Evolutionary conservation across 1,140 invertebrate genomes (phyloP), one percentile per base, ranked within the genome.

Genomic region (Dufourea novaeangliae): DNA sequence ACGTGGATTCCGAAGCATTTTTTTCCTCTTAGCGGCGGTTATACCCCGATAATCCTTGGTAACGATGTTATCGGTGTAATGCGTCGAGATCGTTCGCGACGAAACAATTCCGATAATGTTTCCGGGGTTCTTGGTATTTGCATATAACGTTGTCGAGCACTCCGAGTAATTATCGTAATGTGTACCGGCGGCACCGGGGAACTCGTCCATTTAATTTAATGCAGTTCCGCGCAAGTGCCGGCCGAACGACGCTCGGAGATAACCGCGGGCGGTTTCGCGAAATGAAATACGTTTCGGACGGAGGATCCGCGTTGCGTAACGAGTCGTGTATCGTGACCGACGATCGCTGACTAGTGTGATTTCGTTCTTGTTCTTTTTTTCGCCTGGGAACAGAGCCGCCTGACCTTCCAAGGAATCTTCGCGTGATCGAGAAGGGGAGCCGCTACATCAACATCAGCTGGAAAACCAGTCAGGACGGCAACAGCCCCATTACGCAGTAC

Each of bases 401-500:
- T 4, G 97, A 98, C 91, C 95, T 97, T 86, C 97, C 97, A 17
- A 95, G 95, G 87, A 97, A 97, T 89, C 94, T 98, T 57, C 94
- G 95, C 79, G 95, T 98, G n/a, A 95, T 96, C 74, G 96, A 97
- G 71, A 96, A 96, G 87, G 91, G 91, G 93, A 96, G 89, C 96
- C 96, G 81, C 91, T 96, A 87, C 37, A 95, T 97, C 64, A 95
- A 96, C 84, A 93, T 98, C 73, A 95, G 96, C 5, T 98, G 97
- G 97, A 96, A 95, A 1, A 88, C 71, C 93, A 96, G 90, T 95
- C 97, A 97, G 88, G 95, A 97, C 78, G 97, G 97, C 34, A 98
- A 98, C 79, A 97, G 96, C 91, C 96, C 96, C 10, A 96, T 98
- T 57, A 96, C 95, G 50, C 96, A 96, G 87, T 98, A 97, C 89